Percentiles rank a stretch among this genome's conserved stretches.
These are phyloP conservation scores for Cyanocitta stelleri DNA, from an alignment of 2,113 vertebrate genomes.

Conservation along the genomic window DNA sequence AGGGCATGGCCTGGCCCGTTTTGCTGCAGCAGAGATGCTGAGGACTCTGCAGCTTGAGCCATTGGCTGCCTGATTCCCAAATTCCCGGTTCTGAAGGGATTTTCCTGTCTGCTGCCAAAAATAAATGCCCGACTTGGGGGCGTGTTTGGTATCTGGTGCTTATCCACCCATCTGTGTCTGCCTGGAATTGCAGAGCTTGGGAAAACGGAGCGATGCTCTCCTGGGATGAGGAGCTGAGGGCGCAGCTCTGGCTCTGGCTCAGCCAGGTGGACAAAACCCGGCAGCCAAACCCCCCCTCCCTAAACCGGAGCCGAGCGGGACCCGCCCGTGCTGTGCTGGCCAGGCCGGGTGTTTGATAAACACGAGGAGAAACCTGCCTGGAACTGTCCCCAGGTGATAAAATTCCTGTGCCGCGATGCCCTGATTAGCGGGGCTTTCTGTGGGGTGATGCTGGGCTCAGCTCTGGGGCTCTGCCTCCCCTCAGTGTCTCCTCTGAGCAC, in stretches of 20 bases:
- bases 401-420: neutral
- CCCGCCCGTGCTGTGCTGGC: neutral
- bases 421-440: rapidly evolving
- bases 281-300: rapidly evolving
- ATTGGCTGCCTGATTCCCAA: neutral
- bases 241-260: neutral
- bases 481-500: rapidly evolving
- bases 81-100: neutral
- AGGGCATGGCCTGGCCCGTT: rapidly evolving
- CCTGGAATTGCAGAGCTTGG: neutral
- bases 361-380: constrained; percentile 10
- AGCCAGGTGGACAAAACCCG: rapidly evolving
- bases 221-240: neutral
- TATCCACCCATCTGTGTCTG: rapidly evolving
- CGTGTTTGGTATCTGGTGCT: neutral
- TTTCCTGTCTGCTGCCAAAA: neutral
- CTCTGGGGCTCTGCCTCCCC: neutral
- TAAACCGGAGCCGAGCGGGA: rapidly evolving
- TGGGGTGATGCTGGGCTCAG: neutral
- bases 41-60: neutral
- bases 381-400: neutral
- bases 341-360: neutral
- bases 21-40: neutral
- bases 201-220: rapidly evolving
- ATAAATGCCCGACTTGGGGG: rapidly evolving